Conservation (phyloP, 2,113 vertebrate species). For the Cacatua alba region DNA sequence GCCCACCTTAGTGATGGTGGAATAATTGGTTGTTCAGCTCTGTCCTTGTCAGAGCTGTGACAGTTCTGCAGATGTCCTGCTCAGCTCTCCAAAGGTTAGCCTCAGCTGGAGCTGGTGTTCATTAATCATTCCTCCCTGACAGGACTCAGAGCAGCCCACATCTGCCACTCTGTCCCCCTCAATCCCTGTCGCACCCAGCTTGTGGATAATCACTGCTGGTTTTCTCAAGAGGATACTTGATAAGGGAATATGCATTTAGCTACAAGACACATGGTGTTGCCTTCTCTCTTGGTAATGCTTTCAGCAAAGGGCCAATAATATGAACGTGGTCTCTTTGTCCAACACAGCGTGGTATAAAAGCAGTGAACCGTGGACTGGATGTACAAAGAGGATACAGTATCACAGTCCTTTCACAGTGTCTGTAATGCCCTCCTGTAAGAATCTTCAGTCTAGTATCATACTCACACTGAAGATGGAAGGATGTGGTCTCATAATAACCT, state of each 20-base stretch:
- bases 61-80: constrained; percentile 99
- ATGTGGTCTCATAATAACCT: fast-evolving
- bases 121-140: constrained; percentile 99
- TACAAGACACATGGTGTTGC: background rate
- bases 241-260: constrained; percentile 28
- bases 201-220: constrained; percentile 71
- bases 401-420: background rate
- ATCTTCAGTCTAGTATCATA: background rate
- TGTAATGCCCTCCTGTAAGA: background rate
- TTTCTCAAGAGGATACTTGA: constrained; percentile 47
- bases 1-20: constrained; percentile 99
- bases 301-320: background rate
- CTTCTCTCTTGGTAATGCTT: constrained; percentile 8
- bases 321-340: constrained; percentile 11
- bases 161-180: constrained; percentile 92
- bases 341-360: background rate
- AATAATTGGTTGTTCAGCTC: constrained; percentile 99
- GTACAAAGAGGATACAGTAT: background rate
- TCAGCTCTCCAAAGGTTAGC: constrained; percentile 99
- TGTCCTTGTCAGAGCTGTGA: constrained; percentile 99
- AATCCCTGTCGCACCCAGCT: constrained; percentile 86
- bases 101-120: constrained; percentile 97
- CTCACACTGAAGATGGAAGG: background rate
- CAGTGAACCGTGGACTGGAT: background rate
- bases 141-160: constrained; percentile 96